These are phyloP conservation scores for Noctilio leporinus DNA, from an alignment of 2,113 vertebrate species.

Conservation along the genomic window DNA sequence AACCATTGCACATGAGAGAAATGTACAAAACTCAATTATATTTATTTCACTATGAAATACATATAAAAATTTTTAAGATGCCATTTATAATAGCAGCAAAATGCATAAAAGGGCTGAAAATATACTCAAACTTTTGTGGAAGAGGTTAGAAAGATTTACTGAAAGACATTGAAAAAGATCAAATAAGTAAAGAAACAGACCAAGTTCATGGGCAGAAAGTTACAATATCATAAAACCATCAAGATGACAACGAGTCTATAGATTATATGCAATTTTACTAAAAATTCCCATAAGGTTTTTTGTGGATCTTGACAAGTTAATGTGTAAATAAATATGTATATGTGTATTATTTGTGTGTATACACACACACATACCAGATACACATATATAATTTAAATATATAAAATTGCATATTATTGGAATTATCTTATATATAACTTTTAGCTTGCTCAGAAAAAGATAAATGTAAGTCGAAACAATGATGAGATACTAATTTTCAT, in stretches of 20 bases:
- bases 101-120: background rate
- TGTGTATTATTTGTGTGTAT: background rate
- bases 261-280: background rate
- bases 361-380: background rate
- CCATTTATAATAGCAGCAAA: background rate
- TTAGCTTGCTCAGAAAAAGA: background rate
- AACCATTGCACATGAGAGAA: background rate
- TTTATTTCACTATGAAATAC: background rate
- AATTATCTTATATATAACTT: background rate
- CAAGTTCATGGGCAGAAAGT: background rate
- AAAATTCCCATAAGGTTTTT: background rate
- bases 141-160: background rate
- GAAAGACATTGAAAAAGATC: background rate
- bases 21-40: background rate
- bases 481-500: background rate
- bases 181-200: background rate
- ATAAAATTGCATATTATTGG: background rate
- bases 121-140: background rate
- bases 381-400: background rate
- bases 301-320: background rate
- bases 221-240: background rate
- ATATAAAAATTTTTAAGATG: background rate
- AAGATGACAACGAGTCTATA: background rate
- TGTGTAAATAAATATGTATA: background rate
- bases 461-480: conserved; percentile 5